phyloP scores from a whole-genome alignment of 2,888 invertebrate species.

The Volucella inflata region DNA sequence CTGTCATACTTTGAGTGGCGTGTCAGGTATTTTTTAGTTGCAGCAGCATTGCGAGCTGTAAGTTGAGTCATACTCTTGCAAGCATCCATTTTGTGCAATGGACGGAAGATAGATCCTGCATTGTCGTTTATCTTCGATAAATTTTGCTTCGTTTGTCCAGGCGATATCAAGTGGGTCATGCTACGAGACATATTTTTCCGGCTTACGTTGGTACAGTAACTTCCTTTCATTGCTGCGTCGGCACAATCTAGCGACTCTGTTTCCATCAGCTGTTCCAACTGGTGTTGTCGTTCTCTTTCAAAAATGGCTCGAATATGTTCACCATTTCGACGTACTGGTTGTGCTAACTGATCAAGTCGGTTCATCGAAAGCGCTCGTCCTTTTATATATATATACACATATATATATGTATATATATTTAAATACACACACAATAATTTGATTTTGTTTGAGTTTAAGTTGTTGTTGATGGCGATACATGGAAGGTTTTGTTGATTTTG shows the following conservation, averaged over 20 bases:
- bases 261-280: slow-evolving; percentile 82
- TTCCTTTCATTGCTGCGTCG: slow-evolving; percentile 72
- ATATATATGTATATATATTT: slow-evolving; percentile 38
- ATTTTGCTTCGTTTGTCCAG: slow-evolving; percentile 61
- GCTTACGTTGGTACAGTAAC: slow-evolving; percentile 77
- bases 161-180: slow-evolving; percentile 87
- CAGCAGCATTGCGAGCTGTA: slow-evolving; percentile 78
- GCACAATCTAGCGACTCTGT: slow-evolving; percentile 80
- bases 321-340: slow-evolving; percentile 87
- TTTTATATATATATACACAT: slow-evolving; percentile 78
- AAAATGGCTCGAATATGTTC: slow-evolving; percentile 83
- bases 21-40: slow-evolving; percentile 84
- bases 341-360: slow-evolving; percentile 93
- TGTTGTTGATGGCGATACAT: slow-evolving; percentile 32
- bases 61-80: slow-evolving; percentile 85
- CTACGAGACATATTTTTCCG: slow-evolving; percentile 87
- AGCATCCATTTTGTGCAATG: slow-evolving; percentile 82
- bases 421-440: not conserved
- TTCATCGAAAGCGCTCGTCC: slow-evolving; percentile 97
- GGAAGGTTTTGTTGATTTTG: slow-evolving; percentile 56
- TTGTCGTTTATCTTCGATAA: slow-evolving; percentile 77
- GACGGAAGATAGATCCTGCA: slow-evolving; percentile 81
- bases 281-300: slow-evolving; percentile 83
- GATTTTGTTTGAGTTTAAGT: slow-evolving; percentile 48
- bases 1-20: slow-evolving; percentile 69